Percentiles rank a stretch among this genome's conserved stretches.
Conservation (phyloP, 2,888 invertebrate species). For the Pheosia gnoma region DNA sequence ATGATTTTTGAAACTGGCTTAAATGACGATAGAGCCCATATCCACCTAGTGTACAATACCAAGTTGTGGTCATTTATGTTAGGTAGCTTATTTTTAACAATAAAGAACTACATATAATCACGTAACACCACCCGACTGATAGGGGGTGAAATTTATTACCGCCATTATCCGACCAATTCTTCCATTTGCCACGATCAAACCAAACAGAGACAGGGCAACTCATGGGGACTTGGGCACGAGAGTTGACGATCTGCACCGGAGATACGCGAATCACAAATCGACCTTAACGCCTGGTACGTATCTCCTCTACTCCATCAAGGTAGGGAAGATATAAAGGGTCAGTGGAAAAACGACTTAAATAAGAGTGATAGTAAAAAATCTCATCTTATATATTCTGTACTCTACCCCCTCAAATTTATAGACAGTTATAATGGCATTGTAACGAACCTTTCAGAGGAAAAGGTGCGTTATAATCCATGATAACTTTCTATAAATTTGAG, state of each 20-base stretch:
- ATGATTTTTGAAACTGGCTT: no score
- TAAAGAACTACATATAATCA: neutral
- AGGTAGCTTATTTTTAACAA: neutral
- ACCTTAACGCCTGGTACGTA: slow-evolving; percentile 46
- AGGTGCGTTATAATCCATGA: no score
- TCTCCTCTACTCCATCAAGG: slow-evolving; percentile 34
- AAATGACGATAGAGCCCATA: no score
- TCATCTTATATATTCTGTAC: no score
- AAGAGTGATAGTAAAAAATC: no score
- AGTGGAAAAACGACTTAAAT: no score
- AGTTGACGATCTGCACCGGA: slow-evolving; percentile 57
- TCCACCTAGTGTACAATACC: no score
- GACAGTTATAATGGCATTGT: no score
- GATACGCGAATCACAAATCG: slow-evolving; percentile 62
- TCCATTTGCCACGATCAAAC: slow-evolving; percentile 55
- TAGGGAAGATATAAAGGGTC: slow-evolving; percentile 8
- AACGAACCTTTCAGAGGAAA: no score
- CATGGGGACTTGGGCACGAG: slow-evolving; percentile 42
- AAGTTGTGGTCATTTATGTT: no score
- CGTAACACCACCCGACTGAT: slow-evolving; percentile 34
- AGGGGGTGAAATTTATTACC: slow-evolving; percentile 59
- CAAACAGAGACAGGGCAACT: slow-evolving; percentile 33
- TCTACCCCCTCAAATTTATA: no score
- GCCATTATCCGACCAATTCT: slow-evolving; percentile 61
- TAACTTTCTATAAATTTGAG: no score